Base-by-base conservation (phyloP, 2,797 vertebrate genomes). In the Coregonus suidteri region DNA sequence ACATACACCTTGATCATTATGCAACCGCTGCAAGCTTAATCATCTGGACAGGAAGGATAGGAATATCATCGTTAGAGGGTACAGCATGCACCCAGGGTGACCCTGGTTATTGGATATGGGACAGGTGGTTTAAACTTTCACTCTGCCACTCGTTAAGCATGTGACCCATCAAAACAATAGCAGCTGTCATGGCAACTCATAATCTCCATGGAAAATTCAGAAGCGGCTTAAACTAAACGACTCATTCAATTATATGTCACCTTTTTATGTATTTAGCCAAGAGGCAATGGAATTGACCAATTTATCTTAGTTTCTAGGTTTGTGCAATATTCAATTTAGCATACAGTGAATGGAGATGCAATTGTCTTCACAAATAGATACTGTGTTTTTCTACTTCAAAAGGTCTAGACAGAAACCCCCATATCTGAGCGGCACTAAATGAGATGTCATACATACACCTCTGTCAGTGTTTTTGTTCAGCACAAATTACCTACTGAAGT, bases 31-130 rank as follows among this genome's bases (percentile, higher is more conserved):
- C 72, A 73, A 66, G 79, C 62, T 79, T 81, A 75, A 81, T 80
- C 67, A 75, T 74, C 65, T 76, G 68, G 72, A 82, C 67, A 73
- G 59, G 59, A 64, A 64, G 76, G 78, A 71, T 25, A 25, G 25
- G 25, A 25, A 53, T 78, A 79, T 75, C 79, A 79, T 65, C 71
- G 83, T 78, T 70, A 9, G 75, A 88, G 88, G 87, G 86, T 87
- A 77, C 16, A 1, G 25, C 20, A 11, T 9, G 13, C 79, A 76
- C 84, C 78, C 74, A 62, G 16, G 6, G 72, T 77, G 74, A 86
- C 80, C 75, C 59, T 25, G 78, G 47, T 67, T 71, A 77, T 67
- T 73, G 9, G 72, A 83, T 71, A 79, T n/a, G 71, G 14, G n/a
- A 18, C 73, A 25, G 41, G 30, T 13, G 76, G 59, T 84, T 76